Conservation (phyloP, 2,113 vertebrate species). For the Caloenas nicobarica region DNA sequence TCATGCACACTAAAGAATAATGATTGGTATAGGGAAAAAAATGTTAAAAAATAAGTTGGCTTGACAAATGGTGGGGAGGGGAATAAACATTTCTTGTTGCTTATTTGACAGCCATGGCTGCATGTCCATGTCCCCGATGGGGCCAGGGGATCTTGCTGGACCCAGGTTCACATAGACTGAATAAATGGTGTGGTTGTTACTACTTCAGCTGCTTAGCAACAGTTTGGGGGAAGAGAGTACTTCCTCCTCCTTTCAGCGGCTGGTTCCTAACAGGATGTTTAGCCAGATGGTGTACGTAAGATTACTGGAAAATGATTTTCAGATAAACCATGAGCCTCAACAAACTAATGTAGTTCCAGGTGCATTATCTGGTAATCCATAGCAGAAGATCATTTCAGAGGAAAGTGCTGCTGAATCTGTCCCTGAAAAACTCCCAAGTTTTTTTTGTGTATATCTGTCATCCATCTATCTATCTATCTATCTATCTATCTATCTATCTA, state of each 20-base stretch:
- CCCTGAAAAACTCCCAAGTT: neutral
- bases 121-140: neutral
- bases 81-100: neutral
- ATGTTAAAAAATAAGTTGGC: neutral
- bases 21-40: rapidly evolving
- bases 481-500: neutral
- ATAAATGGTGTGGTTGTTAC: neutral
- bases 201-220: conserved; percentile 25
- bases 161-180: neutral
- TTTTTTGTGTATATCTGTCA: neutral
- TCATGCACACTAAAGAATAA: neutral
- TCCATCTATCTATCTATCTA: neutral
- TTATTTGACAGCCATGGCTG: neutral
- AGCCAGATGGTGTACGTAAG: conserved; percentile 52
- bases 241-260: neutral
- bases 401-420: neutral
- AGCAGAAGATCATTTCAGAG: neutral
- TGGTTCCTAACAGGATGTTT: conserved; percentile 27
- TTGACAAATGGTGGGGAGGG: neutral
- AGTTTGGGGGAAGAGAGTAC: neutral
- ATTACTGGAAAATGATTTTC: conserved; percentile 33
- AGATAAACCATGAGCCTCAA: conserved; percentile 7
- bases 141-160: neutral
- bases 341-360: conserved; percentile 32
- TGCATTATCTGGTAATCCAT: conserved; percentile 6